Conservation (phyloP, 2,113 vertebrate species). For the Steatornis caripensis region DNA sequence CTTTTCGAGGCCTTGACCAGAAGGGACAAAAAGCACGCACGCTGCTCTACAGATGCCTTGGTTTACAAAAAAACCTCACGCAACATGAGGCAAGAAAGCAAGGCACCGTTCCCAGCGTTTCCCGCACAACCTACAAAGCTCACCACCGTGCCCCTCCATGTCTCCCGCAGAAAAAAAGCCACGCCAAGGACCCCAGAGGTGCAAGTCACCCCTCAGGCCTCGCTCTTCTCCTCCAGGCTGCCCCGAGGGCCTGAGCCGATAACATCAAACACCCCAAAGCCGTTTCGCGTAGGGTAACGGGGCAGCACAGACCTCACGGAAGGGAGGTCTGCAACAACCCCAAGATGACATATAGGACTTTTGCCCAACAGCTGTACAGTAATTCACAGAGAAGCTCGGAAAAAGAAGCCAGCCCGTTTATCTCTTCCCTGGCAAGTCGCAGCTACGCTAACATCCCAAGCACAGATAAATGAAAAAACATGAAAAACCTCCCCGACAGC, state of each 20-base stretch:
- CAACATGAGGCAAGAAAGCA: background rate
- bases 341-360: background rate
- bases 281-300: rapidly evolving
- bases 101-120: background rate
- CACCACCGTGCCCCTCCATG: rapidly evolving
- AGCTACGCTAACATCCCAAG: background rate
- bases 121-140: background rate
- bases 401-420: background rate
- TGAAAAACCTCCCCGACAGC: rapidly evolving
- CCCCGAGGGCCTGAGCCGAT: background rate
- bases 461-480: background rate
- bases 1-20: background rate
- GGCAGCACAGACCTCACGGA: background rate
- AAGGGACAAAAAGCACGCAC: background rate
- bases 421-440: background rate
- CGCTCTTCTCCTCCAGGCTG: rapidly evolving
- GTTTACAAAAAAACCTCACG: constrained; percentile 29
- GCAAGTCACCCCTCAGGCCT: background rate
- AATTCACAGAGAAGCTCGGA: background rate
- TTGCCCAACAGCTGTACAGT: background rate
- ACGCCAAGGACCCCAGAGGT: background rate
- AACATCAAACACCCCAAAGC: background rate
- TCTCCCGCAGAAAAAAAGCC: background rate
- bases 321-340: background rate
- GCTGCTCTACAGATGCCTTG: background rate